These are phyloP conservation scores for Oxygymnocypris stewartii DNA, from an alignment of 2,113 vertebrate genomes.

Conservation along the genomic window DNA sequence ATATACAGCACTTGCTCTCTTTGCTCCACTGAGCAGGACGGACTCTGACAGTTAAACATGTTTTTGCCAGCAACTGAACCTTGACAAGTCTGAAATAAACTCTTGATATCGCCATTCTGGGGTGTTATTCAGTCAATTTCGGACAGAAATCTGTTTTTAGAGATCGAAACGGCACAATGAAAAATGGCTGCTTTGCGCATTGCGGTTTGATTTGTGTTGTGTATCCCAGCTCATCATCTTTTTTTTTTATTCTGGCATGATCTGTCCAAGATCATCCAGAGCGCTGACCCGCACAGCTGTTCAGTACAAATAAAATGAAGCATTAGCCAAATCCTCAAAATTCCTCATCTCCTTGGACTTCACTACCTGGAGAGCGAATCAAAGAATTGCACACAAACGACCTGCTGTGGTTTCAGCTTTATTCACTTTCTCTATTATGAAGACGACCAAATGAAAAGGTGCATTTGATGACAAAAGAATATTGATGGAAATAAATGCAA, in stretches of 20 bases:
- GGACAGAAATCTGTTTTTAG: not conserved
- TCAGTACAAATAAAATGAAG: constrained; percentile 25
- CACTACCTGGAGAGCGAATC: constrained; percentile 48
- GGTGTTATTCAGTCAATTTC: not conserved
- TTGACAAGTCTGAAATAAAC: not conserved
- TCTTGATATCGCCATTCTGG: not conserved
- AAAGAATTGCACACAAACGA: constrained; percentile 43
- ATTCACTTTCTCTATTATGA: not conserved
- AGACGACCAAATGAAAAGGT: not conserved
- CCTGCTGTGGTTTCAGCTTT: not conserved
- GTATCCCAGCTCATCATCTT: not conserved
- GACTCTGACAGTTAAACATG: constrained; percentile 12
- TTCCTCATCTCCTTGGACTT: constrained; percentile 10
- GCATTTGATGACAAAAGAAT: not conserved
- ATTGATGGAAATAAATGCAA: not conserved
- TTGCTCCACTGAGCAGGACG: constrained; percentile 17
- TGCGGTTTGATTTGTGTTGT: constrained; percentile 2
- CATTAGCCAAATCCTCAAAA: constrained; percentile 35
- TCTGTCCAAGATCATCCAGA: constrained; percentile 26
- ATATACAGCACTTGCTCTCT: not conserved
- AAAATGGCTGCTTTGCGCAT: not conserved
- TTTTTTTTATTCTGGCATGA: constrained; percentile 36
- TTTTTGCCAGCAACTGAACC: not conserved
- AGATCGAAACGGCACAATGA: not conserved
- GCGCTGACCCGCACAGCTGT: constrained; percentile 34